Conservation (phyloP, 2,888 invertebrate genomes). For the Epistrophe eligans region DNA sequence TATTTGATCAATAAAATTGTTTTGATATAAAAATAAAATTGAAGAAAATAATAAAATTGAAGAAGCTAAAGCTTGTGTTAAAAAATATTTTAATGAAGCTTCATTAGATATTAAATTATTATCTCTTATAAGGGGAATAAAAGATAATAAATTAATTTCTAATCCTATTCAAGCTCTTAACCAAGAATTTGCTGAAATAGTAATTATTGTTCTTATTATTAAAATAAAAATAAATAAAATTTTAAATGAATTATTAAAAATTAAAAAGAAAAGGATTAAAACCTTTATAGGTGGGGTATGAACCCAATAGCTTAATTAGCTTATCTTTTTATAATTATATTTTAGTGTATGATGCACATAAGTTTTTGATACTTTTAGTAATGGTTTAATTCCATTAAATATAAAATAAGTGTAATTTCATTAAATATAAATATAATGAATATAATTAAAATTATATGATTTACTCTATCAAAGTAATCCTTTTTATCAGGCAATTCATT, state of each 20-base stretch:
- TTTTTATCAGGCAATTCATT: constrained; percentile 81
- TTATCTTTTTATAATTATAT: constrained; percentile 85
- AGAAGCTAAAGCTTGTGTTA: constrained; percentile 86
- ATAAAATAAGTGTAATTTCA: background rate
- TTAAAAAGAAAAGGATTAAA: constrained; percentile 85
- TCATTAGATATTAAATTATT: constrained; percentile 85
- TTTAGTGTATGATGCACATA: constrained; percentile 87
- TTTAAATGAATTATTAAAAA: constrained; percentile 84
- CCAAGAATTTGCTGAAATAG: constrained; percentile 84
- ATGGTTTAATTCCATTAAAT: constrained; percentile 87
- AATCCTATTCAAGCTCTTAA: constrained; percentile 86
- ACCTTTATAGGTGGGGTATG: constrained; percentile 84
- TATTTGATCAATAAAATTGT: constrained; percentile 79
- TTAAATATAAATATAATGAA: constrained; percentile 82
- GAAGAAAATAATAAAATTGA: constrained; percentile 85
- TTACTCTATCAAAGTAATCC: constrained; percentile 88
- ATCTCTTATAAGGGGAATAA: constrained; percentile 86
- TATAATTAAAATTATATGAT: constrained; percentile 83
- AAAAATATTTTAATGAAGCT: constrained; percentile 87
- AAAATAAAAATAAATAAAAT: constrained; percentile 85
- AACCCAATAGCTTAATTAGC: constrained; percentile 85
- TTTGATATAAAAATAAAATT: constrained; percentile 61
- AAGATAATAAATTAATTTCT: constrained; percentile 87
- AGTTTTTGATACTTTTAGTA: constrained; percentile 87
- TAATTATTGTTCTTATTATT: constrained; percentile 84